Conservation (phyloP, 2,797 vertebrate genomes). For the Ataeniobius toweri region DNA sequence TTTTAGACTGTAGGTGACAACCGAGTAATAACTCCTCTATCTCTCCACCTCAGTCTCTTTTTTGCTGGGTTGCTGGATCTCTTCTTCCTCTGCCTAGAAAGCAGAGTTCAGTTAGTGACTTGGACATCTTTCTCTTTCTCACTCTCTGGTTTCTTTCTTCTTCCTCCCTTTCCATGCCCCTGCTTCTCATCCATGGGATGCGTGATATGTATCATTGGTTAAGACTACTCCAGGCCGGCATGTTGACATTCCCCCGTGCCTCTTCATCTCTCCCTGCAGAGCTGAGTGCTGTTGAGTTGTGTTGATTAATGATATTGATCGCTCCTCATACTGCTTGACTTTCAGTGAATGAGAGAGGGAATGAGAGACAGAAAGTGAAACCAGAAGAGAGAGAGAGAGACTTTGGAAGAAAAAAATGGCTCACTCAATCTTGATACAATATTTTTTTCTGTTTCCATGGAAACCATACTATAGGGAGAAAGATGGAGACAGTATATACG, state of each 20-base stretch:
- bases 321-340: conserved; percentile 77
- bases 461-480: conserved; percentile 73
- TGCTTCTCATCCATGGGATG: conserved; percentile 77
- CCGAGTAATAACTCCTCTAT: conserved; percentile 79
- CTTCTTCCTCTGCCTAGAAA: conserved; percentile 66
- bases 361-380: conserved; percentile 41
- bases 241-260: conserved; percentile 80
- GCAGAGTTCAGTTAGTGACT: conserved; percentile 62
- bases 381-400: conserved; percentile 35
- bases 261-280: conserved; percentile 80
- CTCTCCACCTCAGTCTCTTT: conserved; percentile 62
- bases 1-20: conserved; percentile 79
- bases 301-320: conserved; percentile 84
- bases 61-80: conserved; percentile 43
- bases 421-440: conserved; percentile 60
- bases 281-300: conserved; percentile 80
- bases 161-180: conserved; percentile 62
- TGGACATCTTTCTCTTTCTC: conserved; percentile 75
- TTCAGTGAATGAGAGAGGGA: conserved; percentile 64
- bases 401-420: conserved; percentile 60
- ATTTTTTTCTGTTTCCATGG: conserved; percentile 73
- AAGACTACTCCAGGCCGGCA: conserved; percentile 78
- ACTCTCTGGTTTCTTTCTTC: conserved; percentile 63
- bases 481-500: conserved; percentile 39
- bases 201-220: conserved; percentile 83